These are phyloP conservation scores for Ischnus inquisitorius DNA, from an alignment of 2,888 invertebrate genomes.

Conservation along the genomic window DNA sequence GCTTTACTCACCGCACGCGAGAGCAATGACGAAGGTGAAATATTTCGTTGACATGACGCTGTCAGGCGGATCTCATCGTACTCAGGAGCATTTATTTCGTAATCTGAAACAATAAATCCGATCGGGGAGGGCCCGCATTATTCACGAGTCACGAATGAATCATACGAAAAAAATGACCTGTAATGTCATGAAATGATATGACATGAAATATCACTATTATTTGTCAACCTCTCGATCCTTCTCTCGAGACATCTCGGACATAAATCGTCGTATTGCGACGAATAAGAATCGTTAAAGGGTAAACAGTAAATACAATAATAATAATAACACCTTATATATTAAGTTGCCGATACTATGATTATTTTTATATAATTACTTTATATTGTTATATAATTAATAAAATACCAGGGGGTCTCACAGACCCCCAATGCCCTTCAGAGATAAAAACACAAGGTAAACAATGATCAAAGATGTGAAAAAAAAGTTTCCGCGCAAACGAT, in stretches of 20 bases:
- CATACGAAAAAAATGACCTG: conserved; percentile 21
- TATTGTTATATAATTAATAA: background rate
- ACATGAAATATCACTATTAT: too few relatives aligned
- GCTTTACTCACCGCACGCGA: conserved; percentile 78
- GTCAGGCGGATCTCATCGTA: conserved; percentile 81
- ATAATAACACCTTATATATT: background rate
- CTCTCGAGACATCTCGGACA: too few relatives aligned
- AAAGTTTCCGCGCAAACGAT: background rate
- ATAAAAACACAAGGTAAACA: background rate
- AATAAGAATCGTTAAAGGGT: background rate
- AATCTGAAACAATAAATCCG: conserved; percentile 76
- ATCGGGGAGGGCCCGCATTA: conserved; percentile 1
- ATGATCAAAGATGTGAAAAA: background rate
- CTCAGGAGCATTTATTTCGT: conserved; percentile 70
- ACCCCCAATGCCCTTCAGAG: too few relatives aligned
- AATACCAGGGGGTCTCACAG: too few relatives aligned
- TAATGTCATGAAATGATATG: background rate
- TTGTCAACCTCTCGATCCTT: too few relatives aligned
- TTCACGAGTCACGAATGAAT: conserved; percentile 23
- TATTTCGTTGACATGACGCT: conserved; percentile 79
- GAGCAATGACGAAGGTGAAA: conserved; percentile 75
- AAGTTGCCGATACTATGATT: too few relatives aligned
- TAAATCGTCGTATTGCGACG: too few relatives aligned
- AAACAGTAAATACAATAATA: background rate
- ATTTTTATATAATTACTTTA: background rate